These are phyloP conservation scores for Parasteatoda tepidariorum DNA, from an alignment of 1,140 invertebrate genomes.

Conservation along the genomic window DNA sequence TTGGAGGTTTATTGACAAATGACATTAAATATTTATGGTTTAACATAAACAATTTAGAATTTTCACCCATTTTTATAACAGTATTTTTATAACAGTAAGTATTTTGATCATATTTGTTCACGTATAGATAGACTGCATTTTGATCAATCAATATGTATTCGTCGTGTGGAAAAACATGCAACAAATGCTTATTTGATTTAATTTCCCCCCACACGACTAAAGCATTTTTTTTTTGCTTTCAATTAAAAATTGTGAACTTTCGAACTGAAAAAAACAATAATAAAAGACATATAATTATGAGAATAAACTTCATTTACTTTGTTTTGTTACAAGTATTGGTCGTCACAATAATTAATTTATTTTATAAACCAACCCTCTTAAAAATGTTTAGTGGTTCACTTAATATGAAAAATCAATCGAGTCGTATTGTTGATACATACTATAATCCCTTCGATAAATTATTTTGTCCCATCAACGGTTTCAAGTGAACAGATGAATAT, in stretches of 20 bases:
- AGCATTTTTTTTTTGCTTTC: neutral
- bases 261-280: slow-evolving; percentile 31
- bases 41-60: neutral
- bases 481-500: neutral
- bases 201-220: slow-evolving; percentile 6
- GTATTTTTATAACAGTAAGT: neutral
- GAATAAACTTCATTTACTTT: slow-evolving; percentile 23
- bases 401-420: neutral
- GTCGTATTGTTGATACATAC: neutral
- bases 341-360: slow-evolving; percentile 26
- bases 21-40: slow-evolving; percentile 6
- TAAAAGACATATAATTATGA: slow-evolving; percentile 32
- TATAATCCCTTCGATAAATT: neutral
- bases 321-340: slow-evolving; percentile 22
- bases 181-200: neutral
- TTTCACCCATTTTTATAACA: neutral
- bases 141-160: slow-evolving; percentile 11
- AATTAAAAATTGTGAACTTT: neutral
- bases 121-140: neutral
- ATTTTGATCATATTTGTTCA: neutral
- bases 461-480: slow-evolving; percentile 30
- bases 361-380: too few relatives aligned
- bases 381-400: too few relatives aligned
- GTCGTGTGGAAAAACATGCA: slow-evolving; percentile 11
- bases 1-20: neutral